Conservation (phyloP, 1,140 invertebrate species). For the Lordiphosa mommai region DNA sequence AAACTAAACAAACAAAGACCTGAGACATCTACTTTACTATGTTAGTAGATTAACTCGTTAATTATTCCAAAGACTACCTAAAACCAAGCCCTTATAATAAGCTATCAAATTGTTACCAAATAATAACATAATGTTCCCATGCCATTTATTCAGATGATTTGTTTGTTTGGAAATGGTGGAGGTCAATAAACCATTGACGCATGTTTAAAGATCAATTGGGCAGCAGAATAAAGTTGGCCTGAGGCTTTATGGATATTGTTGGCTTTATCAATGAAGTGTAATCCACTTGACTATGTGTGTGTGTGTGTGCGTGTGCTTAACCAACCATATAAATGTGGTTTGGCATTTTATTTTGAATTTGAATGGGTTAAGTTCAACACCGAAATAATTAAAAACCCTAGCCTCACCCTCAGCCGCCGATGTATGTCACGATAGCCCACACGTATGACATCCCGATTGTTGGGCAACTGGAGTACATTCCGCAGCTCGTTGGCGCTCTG, state of each 20-base stretch:
- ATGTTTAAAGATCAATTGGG: conserved; percentile 42
- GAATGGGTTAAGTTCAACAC: conserved; percentile 40
- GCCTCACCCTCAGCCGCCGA: conserved; percentile 85
- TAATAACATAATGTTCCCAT: conserved; percentile 51
- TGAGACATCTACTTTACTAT: no score
- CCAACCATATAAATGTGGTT: conserved; percentile 57
- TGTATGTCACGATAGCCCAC: conserved; percentile 90
- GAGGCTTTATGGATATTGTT: conserved; percentile 14
- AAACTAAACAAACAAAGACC: no score
- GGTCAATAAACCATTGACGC: conserved; percentile 56
- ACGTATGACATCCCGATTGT: conserved; percentile 85
- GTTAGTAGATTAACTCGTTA: no score
- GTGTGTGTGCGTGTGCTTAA: conserved; percentile 23
- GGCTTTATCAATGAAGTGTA: conserved; percentile 54
- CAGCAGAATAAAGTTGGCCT: conserved; percentile 21
- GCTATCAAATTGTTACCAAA: conserved; percentile 40
- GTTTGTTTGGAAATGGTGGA: conserved; percentile 24
- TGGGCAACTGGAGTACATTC: conserved; percentile 84
- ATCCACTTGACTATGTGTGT: conserved; percentile 18
- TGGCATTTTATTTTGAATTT: conserved; percentile 18
- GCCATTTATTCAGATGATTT: conserved; percentile 31
- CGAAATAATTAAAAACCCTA: conserved; percentile 1
- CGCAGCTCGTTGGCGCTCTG: conserved; percentile 85
- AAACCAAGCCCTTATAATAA: neutral
- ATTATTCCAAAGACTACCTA: no score